Percentiles rank a stretch among this genome's conserved stretches.
Conservation (phyloP, 2,113 vertebrate genomes). For the Coreoperca whiteheadi region DNA sequence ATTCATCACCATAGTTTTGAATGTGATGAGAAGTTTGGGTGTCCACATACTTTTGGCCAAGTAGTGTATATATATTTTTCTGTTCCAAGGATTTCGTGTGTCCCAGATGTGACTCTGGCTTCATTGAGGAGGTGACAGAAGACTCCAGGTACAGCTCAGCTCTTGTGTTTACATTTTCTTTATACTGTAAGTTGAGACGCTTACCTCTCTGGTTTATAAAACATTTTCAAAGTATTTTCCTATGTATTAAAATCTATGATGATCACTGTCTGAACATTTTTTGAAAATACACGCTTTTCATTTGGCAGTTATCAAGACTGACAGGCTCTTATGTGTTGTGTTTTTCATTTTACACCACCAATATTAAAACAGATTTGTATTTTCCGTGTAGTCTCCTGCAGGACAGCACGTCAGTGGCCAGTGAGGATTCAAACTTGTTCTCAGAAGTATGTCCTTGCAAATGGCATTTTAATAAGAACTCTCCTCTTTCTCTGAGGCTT, state of each 20-base stretch:
- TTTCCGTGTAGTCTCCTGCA: constrained; percentile 86
- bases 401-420: constrained; percentile 71
- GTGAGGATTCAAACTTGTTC: constrained; percentile 85
- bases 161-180: background rate
- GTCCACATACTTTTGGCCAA: background rate
- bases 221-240: background rate
- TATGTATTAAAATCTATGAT: background rate
- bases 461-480: constrained; percentile 21
- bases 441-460: constrained; percentile 85
- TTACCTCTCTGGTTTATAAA: background rate
- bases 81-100: constrained; percentile 89
- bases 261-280: no score
- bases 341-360: background rate
- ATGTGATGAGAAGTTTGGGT: background rate
- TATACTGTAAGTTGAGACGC: background rate
- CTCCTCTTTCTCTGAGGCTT: constrained; percentile 22
- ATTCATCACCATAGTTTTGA: background rate
- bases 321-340: background rate
- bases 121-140: constrained; percentile 92
- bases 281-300: background rate
- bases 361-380: background rate
- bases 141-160: constrained; percentile 87
- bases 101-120: constrained; percentile 90
- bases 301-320: background rate
- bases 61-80: constrained; percentile 10